These are phyloP conservation scores for Pseudomyrmex gracilis DNA, from an alignment of 1,140 invertebrate genomes.

Conservation along the genomic window DNA sequence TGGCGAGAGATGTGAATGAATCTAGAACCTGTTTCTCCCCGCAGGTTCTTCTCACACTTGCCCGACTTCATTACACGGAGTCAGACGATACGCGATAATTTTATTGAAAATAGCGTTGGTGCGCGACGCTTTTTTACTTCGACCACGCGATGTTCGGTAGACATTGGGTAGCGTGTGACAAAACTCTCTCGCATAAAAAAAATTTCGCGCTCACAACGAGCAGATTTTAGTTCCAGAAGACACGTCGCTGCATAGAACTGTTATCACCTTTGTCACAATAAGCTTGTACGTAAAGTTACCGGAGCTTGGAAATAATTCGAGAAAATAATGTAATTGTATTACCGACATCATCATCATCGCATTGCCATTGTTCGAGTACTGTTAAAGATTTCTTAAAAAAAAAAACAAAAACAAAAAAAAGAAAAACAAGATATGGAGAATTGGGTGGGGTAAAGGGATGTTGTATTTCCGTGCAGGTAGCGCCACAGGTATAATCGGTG, in stretches of 20 bases:
- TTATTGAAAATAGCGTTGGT: constrained; percentile 62
- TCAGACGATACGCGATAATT: constrained; percentile 59
- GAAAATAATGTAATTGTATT: not conserved
- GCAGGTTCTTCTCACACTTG: constrained; percentile 68
- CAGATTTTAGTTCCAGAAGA: not conserved
- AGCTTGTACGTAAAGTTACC: not conserved
- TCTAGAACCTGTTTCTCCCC: constrained; percentile 79
- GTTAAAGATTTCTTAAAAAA: constrained; percentile 5
- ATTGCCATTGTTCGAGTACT: not conserved
- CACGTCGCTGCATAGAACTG: too few relatives aligned
- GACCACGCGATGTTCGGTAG: not conserved
- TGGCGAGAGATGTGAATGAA: constrained; percentile 79
- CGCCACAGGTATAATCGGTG: constrained; percentile 37
- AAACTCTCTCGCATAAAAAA: too few relatives aligned
- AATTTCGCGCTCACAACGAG: too few relatives aligned
- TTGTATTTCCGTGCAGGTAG: constrained; percentile 61
- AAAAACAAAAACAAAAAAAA: too few relatives aligned
- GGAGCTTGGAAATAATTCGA: not conserved
- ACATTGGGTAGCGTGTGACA: too few relatives aligned
- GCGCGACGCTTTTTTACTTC: not conserved
- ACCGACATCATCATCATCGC: too few relatives aligned
- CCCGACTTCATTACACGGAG: constrained; percentile 69
- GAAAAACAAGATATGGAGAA: not conserved
- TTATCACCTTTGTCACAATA: not conserved
- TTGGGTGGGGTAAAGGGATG: constrained; percentile 35